These are phyloP conservation scores for Phengaris alcon DNA, from an alignment of 2,888 invertebrate species.

Conservation along the genomic window DNA sequence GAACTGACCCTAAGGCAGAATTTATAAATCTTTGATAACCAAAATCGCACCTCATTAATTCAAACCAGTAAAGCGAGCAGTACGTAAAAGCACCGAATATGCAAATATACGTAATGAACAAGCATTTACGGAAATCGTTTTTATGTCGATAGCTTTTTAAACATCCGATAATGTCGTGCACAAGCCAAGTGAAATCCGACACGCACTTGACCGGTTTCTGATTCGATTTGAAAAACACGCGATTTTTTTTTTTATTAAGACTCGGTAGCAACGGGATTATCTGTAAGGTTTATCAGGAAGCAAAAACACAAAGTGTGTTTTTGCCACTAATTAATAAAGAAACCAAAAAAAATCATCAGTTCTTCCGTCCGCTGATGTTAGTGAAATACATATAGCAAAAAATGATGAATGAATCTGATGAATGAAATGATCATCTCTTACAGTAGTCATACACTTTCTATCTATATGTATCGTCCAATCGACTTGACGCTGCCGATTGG, in stretches of 20 bases:
- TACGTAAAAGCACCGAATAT: background rate
- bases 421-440: too few relatives aligned
- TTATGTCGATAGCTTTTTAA: constrained; percentile 18
- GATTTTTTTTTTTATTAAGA: background rate
- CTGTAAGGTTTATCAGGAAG: background rate
- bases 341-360: background rate
- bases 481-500: too few relatives aligned
- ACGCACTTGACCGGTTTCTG: constrained; percentile 21
- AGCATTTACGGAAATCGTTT: constrained; percentile 16
- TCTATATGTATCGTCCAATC: too few relatives aligned
- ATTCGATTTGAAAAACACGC: constrained; percentile 10
- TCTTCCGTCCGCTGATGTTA: too few relatives aligned
- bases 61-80: background rate
- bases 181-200: constrained; percentile 19
- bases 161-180: constrained; percentile 12
- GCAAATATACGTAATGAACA: constrained; percentile 5
- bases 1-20: too few relatives aligned
- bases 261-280: constrained; percentile 1
- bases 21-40: too few relatives aligned
- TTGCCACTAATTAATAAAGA: background rate
- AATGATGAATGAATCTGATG: too few relatives aligned
- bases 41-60: background rate
- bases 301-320: background rate
- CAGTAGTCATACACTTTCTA: too few relatives aligned
- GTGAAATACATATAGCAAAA: too few relatives aligned